Evolutionary conservation across 2,888 invertebrate genomes (phyloP).

Genomic region (Eutolmus rufibarbis): DNA sequence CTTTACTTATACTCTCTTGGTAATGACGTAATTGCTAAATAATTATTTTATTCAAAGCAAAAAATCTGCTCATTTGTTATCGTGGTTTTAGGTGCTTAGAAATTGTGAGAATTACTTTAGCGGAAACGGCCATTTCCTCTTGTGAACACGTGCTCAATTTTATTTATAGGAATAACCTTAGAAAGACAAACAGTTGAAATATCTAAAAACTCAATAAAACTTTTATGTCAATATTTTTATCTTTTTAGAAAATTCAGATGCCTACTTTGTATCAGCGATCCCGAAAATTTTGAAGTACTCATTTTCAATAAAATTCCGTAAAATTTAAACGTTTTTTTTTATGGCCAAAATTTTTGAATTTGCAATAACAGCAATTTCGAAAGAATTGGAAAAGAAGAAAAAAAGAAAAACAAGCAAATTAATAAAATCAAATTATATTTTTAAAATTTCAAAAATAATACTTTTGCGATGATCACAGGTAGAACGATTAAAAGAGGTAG

Average conservation of each 20-base stretch:
- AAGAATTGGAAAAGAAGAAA: no score
- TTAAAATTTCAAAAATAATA: not conserved
- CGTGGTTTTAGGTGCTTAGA: not conserved
- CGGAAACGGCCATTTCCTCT: not conserved
- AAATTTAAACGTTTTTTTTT: no score
- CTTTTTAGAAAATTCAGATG: not conserved
- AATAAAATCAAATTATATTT: not conserved
- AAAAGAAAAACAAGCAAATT: no score
- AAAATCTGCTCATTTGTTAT: not conserved
- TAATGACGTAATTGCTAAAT: not conserved
- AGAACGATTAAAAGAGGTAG: not conserved
- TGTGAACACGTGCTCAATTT: not conserved
- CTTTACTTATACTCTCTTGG: not conserved
- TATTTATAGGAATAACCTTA: not conserved
- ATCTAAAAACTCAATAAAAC: not conserved
- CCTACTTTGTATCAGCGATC: no score
- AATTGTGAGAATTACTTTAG: not conserved
- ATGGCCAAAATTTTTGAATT: no score
- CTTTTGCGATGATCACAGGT: not conserved
- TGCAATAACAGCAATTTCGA: no score
- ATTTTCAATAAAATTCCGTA: no score
- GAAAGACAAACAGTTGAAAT: not conserved
- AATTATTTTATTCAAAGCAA: not conserved
- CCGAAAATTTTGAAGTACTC: no score
- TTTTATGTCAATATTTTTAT: not conserved